Conservation (phyloP, 2,888 invertebrate genomes). For the Megaustenia siamemsis region DNA sequence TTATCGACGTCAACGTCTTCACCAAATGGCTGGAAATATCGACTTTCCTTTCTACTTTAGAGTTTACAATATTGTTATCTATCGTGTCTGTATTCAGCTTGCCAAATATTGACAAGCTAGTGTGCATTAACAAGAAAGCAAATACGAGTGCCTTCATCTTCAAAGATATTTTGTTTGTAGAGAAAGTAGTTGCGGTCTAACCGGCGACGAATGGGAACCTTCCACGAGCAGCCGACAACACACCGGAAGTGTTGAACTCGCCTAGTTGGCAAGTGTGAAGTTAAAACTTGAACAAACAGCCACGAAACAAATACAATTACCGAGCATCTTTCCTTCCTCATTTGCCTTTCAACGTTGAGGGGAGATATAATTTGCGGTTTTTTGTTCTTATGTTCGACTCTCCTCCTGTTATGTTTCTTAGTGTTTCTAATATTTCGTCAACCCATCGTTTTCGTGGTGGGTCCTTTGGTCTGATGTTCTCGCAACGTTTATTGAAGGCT, state of each 20-base stretch:
- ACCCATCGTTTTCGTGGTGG: too few species aligned
- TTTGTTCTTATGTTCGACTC: too few species aligned
- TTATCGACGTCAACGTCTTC: slow-evolving; percentile 89
- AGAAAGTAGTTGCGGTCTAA: background rate
- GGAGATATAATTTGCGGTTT: too few species aligned
- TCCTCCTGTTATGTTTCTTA: too few species aligned
- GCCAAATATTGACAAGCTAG: slow-evolving; percentile 55
- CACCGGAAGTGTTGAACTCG: slow-evolving; percentile 35
- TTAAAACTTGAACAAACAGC: background rate
- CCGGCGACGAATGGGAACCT: slow-evolving; percentile 54
- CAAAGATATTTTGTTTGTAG: background rate
- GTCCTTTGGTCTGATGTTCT: too few species aligned
- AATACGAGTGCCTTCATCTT: slow-evolving; percentile 30
- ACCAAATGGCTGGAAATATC: slow-evolving; percentile 94
- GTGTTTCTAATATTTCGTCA: too few species aligned
- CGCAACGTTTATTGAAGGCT: too few species aligned
- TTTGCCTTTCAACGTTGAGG: too few species aligned
- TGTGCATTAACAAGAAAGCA: slow-evolving; percentile 17
- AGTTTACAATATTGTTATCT: slow-evolving; percentile 77
- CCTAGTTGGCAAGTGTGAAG: slow-evolving; percentile 41
- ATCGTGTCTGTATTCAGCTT: slow-evolving; percentile 70
- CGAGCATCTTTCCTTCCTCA: background rate
- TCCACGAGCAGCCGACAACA: slow-evolving; percentile 53
- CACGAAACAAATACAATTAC: background rate
- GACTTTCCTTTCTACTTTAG: slow-evolving; percentile 90